phyloP scores from a whole-genome alignment of 2,113 vertebrate genomes.

The Podarcis raffonei region DNA sequence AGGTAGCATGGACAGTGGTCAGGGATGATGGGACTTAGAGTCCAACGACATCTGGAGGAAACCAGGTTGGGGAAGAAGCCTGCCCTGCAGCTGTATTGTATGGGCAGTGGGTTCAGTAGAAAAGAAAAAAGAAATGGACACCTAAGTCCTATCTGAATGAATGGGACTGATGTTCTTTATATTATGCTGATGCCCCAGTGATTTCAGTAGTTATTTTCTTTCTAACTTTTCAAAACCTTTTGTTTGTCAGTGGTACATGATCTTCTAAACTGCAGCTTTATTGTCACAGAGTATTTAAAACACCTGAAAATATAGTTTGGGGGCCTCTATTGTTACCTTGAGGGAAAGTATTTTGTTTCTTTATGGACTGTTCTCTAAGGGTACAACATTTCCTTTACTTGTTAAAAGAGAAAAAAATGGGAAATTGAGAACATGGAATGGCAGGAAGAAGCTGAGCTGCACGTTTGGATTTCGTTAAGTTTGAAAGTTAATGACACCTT shows the following conservation, averaged over 20 bases:
- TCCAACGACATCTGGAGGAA: no score
- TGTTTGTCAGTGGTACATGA: not conserved
- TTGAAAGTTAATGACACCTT: not conserved
- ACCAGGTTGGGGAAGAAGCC: no score
- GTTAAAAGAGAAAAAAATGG: not conserved
- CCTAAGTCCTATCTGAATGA: not conserved
- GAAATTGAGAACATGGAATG: not conserved
- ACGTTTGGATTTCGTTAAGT: slow-evolving; percentile 14
- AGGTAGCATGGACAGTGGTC: no score
- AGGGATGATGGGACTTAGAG: no score
- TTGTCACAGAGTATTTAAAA: not conserved
- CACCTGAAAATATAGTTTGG: not conserved
- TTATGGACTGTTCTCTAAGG: slow-evolving; percentile 8
- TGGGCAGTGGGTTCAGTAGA: not conserved
- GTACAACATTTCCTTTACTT: not conserved
- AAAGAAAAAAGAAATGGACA: not conserved
- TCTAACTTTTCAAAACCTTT: not conserved
- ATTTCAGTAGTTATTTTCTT: not conserved
- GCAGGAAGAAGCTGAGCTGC: not conserved
- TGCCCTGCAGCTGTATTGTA: not conserved
- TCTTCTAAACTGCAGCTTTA: not conserved
- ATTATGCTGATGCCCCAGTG: not conserved
- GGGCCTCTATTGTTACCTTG: not conserved
- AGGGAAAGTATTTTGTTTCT: not conserved
- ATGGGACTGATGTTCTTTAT: not conserved